A percentile compares a stretch with the other conserved stretches of the same genome.
These are phyloP conservation scores for Cosmorhoe ocellata DNA, from an alignment of 2,888 invertebrate species.

Conservation along the genomic window DNA sequence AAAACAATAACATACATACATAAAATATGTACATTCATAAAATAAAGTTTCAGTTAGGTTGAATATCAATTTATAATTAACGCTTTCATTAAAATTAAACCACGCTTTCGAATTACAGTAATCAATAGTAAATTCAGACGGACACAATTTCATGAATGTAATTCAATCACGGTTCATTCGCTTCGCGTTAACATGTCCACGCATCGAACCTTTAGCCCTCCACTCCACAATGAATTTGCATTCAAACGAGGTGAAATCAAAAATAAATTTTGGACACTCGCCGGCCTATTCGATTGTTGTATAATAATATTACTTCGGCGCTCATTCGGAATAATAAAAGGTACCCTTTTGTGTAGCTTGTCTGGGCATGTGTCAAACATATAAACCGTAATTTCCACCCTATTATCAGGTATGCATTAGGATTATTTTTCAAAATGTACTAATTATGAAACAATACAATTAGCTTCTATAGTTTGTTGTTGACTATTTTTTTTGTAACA, in stretches of 20 bases:
- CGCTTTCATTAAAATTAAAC: too few relatives aligned
- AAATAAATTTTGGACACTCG: conserved; percentile 42
- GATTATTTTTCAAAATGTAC: too few relatives aligned
- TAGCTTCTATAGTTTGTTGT: too few relatives aligned
- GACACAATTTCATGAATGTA: conserved; percentile 30
- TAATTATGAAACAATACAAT: too few relatives aligned
- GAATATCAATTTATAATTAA: too few relatives aligned
- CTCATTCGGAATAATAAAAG: conserved; percentile 29
- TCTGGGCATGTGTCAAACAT: neutral
- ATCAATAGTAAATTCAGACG: conserved; percentile 13
- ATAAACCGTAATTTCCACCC: too few relatives aligned
- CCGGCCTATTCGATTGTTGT: conserved; percentile 33
- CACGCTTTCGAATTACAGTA: neutral
- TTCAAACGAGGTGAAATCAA: conserved; percentile 55
- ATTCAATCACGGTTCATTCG: conserved; percentile 42
- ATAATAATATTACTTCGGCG: conserved; percentile 33
- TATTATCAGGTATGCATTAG: too few relatives aligned
- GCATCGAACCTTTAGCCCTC: conserved; percentile 47
- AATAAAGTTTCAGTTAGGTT: neutral
- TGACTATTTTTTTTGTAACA: too few relatives aligned
- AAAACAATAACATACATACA: too few relatives aligned
- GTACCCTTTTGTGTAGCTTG: conserved; percentile 17
- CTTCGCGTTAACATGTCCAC: conserved; percentile 45
- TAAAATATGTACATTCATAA: too few relatives aligned
- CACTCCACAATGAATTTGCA: conserved; percentile 46